Percentiles rank a stretch among this genome's conserved stretches.
Conservation (phyloP, 2,113 vertebrate species). For the Silurus glanis region DNA sequence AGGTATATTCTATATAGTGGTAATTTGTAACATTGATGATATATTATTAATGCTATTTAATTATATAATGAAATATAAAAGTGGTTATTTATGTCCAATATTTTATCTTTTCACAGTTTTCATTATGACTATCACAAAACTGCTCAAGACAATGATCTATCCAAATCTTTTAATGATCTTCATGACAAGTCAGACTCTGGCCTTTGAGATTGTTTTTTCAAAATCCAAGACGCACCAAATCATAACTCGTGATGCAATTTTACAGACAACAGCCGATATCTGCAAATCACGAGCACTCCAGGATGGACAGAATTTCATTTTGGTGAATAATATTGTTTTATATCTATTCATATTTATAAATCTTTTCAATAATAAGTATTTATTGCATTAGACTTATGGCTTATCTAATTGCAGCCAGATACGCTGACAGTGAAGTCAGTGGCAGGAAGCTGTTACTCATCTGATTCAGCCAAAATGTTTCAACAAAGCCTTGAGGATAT, state of each 20-base stretch:
- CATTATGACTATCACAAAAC: neutral
- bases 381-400: neutral
- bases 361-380: neutral
- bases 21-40: no score
- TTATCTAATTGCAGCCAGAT: neutral
- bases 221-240: neutral
- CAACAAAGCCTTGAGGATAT: slow-evolving; percentile 6
- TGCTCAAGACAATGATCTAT: neutral
- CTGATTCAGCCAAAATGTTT: slow-evolving; percentile 33
- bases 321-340: neutral
- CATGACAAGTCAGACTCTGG: neutral
- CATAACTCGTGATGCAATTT: slow-evolving; percentile 5
- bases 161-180: neutral
- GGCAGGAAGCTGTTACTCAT: slow-evolving; percentile 28
- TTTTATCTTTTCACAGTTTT: neutral
- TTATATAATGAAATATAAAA: neutral
- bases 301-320: neutral
- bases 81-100: neutral
- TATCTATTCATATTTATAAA: neutral
- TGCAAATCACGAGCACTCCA: neutral
- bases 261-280: neutral
- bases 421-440: slow-evolving; percentile 15
- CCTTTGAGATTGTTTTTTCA: neutral
- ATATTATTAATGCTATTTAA: neutral
- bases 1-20: neutral